These are phyloP conservation scores for Atethmia centrago DNA, from an alignment of 2,888 invertebrate species.

Conservation along the genomic window DNA sequence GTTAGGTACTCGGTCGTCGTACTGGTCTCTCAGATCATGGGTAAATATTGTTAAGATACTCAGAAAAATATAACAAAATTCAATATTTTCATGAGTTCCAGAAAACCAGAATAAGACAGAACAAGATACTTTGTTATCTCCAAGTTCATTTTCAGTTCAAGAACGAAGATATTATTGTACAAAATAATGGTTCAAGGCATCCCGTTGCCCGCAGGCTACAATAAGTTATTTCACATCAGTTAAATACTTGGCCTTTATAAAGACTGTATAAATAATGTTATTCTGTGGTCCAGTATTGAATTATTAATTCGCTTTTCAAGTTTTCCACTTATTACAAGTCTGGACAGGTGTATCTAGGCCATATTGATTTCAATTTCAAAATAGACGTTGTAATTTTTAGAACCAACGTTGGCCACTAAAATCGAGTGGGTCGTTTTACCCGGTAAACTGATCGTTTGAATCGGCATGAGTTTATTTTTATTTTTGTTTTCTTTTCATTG, in stretches of 20 bases:
- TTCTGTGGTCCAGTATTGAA: conserved; percentile 18
- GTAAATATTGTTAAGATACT: neutral
- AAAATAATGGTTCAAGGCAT: conserved; percentile 37
- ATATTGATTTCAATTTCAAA: conserved; percentile 51
- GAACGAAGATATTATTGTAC: conserved; percentile 28
- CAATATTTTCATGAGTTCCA: neutral
- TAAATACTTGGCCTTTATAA: conserved; percentile 40
- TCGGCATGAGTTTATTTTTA: neutral
- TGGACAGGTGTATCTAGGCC: conserved; percentile 10
- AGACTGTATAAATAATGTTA: conserved; percentile 29
- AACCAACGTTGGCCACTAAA: conserved; percentile 17
- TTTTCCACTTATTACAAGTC: conserved; percentile 25
- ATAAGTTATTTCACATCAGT: conserved; percentile 35
- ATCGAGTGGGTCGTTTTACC: conserved; percentile 26
- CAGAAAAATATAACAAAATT: neutral
- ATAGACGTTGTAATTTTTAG: conserved; percentile 46
- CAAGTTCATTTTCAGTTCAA: conserved; percentile 30
- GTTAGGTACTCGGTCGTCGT: too few relatives aligned
- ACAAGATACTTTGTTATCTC: conserved; percentile 14
- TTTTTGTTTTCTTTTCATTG: neutral
- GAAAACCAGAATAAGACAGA: neutral
- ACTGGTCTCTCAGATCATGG: neutral
- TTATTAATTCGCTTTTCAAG: conserved; percentile 15
- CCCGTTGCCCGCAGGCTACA: conserved; percentile 30
- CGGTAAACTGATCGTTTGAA: conserved; percentile 11